These are phyloP conservation scores for Sorex araneus DNA, from an alignment of 2,113 vertebrate species.

Conservation along the genomic window DNA sequence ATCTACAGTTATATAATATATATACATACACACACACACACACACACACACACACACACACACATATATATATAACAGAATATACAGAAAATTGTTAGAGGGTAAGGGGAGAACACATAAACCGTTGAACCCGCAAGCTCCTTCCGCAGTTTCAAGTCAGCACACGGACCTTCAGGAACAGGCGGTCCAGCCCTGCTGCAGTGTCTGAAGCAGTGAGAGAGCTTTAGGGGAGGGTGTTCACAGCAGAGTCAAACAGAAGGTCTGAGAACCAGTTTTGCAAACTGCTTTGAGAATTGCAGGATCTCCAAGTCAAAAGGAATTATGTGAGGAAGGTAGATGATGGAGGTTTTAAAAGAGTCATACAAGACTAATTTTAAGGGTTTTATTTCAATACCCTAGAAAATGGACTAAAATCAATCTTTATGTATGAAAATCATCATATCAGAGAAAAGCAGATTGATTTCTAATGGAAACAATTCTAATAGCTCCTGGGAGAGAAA, in stretches of 20 bases:
- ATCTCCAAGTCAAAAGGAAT: slow-evolving; percentile 24
- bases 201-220: background rate
- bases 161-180: background rate
- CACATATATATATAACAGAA: no score
- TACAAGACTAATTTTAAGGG: background rate
- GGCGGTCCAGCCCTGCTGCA: background rate
- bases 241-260: background rate
- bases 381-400: background rate
- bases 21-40: no score
- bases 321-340: background rate
- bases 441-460: background rate
- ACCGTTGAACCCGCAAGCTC: no score
- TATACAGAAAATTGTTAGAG: no score
- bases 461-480: background rate
- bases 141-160: background rate
- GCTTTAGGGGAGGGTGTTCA: background rate
- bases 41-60: no score
- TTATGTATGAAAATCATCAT: slow-evolving; percentile 1
- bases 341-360: background rate
- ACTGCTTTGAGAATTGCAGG: background rate
- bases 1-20: no score
- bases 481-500: background rate
- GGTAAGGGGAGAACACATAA: background rate
- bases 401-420: slow-evolving; percentile 33
- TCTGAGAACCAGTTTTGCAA: background rate